These are phyloP conservation scores for Apostichopus japonicus DNA, from an alignment of 35 echinoderm and acorn worm genomes.

Conservation along the genomic window DNA sequence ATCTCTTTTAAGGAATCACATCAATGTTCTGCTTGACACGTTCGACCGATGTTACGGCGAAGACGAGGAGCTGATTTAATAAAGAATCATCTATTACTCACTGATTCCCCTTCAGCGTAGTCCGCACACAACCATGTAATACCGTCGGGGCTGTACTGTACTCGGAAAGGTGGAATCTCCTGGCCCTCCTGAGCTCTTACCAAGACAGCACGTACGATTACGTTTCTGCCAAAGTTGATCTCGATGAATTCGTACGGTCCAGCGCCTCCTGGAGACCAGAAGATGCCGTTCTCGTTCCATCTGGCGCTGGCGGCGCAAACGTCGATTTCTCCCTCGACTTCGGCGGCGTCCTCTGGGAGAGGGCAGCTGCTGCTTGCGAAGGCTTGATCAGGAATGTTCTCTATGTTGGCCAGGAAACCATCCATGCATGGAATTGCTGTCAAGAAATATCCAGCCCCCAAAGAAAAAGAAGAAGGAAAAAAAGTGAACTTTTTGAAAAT, in stretches of 20 bases:
- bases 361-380: neutral
- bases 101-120: too few relatives aligned
- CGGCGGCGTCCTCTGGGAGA: neutral
- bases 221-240: neutral
- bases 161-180: neutral
- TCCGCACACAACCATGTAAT: neutral
- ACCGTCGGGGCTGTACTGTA: conserved; percentile 1
- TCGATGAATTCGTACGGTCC: neutral
- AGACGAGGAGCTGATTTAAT: too few relatives aligned
- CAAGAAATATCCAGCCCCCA: neutral
- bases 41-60: too few relatives aligned
- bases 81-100: too few relatives aligned
- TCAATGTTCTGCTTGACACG: too few relatives aligned
- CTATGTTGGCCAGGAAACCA: neutral
- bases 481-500: neutral
- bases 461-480: neutral
- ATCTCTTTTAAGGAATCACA: too few relatives aligned
- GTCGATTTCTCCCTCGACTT: neutral
- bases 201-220: neutral
- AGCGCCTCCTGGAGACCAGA: neutral
- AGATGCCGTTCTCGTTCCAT: neutral
- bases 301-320: neutral
- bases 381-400: neutral
- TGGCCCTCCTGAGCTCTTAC: neutral
- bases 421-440: conserved; percentile 18